Base-by-base conservation (phyloP, 1,140 invertebrate species). In the Diuraphis noxia region DNA sequence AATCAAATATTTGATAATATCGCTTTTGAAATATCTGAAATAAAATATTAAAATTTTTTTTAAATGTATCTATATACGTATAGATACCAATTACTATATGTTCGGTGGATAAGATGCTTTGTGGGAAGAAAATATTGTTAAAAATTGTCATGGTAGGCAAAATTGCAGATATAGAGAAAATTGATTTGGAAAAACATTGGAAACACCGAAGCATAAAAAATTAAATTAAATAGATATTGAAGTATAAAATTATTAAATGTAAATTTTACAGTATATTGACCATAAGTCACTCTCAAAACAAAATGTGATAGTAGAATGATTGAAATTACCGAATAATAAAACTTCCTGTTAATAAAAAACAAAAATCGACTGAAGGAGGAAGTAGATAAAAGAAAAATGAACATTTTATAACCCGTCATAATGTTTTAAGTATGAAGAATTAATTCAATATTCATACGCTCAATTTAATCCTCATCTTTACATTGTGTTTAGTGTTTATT, bases 391-490 rank as follows among this genome's bases (percentile, higher is more conserved):
- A 38, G 36, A 79, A 79, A 79, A 79, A 79, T 38, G 9, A 38
- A 79, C 19, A 38, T 38, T 79, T 79, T 79, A 79, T 38, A 34
- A 79, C 23, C 77, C 36, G 1, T 8, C 36, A 38, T 38, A 19
- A 79, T 23, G n/a, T 72, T n/a, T n/a, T 72, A 72, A 72, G 56
- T 72, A 72, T 72, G 56, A 72, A n/a, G 56, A 72, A 72, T 72
- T n/a, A 72, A 30, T 72, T 72, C n/a, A 72, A 72, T n/a, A 72
- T 72, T n/a, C n/a, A n/a, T 63, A 30, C 56, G 13, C 19, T n/a
- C n/a, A 72, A 72, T 72, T 72, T 72, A 72, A 72, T n/a, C 56
- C n/a, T 19, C 72, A 79, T 79, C 34, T 36, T 63, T 34, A 79
- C 8, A 36, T 36, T 79, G 34, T 79, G 72, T 79, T 79, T 79